A percentile compares a stretch with the other conserved stretches of the same genome.
These are phyloP conservation scores for Buceros bicornis DNA, from an alignment of 2,797 vertebrate species.

Conservation along the genomic window DNA sequence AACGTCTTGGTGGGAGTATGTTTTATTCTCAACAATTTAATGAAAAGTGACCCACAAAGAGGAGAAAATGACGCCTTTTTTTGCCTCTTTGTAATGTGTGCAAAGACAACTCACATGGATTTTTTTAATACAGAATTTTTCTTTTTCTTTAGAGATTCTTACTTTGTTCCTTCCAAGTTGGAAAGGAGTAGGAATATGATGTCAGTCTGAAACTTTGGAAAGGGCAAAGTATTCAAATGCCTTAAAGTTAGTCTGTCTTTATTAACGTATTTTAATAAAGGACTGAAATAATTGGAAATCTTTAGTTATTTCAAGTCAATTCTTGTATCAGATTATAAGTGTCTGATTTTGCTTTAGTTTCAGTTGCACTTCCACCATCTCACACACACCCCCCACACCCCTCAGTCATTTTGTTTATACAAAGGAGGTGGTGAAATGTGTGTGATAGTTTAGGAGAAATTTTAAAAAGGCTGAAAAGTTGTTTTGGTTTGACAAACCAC, in stretches of 20 bases:
- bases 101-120: background rate
- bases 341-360: background rate
- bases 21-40: background rate
- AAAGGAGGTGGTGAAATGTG: background rate
- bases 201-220: background rate
- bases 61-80: background rate
- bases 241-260: background rate
- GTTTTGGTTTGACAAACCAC: constrained; percentile 30
- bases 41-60: background rate
- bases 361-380: background rate
- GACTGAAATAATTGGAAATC: background rate
- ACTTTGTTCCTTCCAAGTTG: background rate
- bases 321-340: background rate
- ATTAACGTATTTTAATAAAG: background rate
- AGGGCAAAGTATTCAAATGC: background rate
- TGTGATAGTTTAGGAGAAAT: background rate
- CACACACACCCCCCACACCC: too few species aligned
- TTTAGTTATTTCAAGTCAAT: background rate
- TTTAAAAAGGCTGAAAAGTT: background rate
- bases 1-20: background rate
- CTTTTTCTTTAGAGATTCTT: background rate
- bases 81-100: background rate
- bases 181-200: background rate
- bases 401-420: background rate
- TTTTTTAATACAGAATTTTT: background rate